Evolutionary conservation across 2,888 invertebrate genomes (phyloP).

Genomic region (Drosophila silvestris): DNA sequence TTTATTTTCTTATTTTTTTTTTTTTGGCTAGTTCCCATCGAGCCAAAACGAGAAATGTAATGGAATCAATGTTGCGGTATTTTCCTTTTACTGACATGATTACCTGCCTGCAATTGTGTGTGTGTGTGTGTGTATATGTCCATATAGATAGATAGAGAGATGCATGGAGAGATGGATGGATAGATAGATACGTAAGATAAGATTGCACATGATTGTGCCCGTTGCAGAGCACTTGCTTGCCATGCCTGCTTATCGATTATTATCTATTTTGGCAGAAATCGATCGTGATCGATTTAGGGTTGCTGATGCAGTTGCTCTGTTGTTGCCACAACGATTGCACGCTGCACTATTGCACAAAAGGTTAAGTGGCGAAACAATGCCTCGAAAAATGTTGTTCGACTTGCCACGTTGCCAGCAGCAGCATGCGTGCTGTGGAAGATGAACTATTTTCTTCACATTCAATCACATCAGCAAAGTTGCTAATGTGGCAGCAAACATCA

Average conservation of each 20-base stretch:
- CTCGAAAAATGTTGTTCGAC: conserved; percentile 38
- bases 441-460: conserved; percentile 16
- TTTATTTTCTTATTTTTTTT: too few relatives aligned
- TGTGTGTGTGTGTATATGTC: conserved; percentile 17
- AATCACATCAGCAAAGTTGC: conserved; percentile 50
- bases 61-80: conserved; percentile 56
- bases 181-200: conserved; percentile 29
- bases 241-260: conserved; percentile 61
- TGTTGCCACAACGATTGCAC: conserved; percentile 26
- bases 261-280: conserved; percentile 73
- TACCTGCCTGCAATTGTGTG: conserved; percentile 40
- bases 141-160: conserved; percentile 10
- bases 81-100: conserved; percentile 73
- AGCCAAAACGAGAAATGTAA: conserved; percentile 41
- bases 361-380: conserved; percentile 53
- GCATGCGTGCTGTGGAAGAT: conserved; percentile 51
- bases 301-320: conserved; percentile 24
- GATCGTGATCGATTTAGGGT: conserved; percentile 80
- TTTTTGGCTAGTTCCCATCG: conserved; percentile 42
- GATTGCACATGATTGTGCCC: conserved; percentile 54
- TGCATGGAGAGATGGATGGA: background rate
- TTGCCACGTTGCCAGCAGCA: conserved; percentile 36
- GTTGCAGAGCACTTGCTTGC: conserved; percentile 41
- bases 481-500: conserved; percentile 57
- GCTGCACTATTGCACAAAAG: conserved; percentile 40